phyloP scores from a whole-genome alignment of 2,888 invertebrate genomes.

The Cordilura impudica region DNA sequence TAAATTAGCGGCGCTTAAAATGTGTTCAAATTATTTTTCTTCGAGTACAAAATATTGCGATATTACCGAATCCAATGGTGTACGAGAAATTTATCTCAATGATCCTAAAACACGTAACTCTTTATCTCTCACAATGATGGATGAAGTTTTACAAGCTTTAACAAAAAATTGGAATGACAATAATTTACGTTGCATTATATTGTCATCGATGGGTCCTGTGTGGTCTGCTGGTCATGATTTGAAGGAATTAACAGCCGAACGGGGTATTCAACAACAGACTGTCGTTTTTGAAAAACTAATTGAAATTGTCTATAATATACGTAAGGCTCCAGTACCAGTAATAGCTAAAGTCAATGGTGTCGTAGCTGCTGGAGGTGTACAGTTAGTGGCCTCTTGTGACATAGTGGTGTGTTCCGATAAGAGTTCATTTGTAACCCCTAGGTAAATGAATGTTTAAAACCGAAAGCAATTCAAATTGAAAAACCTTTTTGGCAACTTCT shows the following conservation, averaged over 20 bases:
- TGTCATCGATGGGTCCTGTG: slow-evolving; percentile 87
- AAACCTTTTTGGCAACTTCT: too few relatives aligned
- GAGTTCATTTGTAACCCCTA: slow-evolving; percentile 86
- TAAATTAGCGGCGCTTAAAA: neutral
- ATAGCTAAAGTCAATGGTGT: slow-evolving; percentile 85
- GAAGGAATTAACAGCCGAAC: slow-evolving; percentile 87
- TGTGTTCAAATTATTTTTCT: slow-evolving; percentile 13
- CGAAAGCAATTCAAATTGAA: too few relatives aligned
- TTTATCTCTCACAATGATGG: slow-evolving; percentile 90
- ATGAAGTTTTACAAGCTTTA: slow-evolving; percentile 82
- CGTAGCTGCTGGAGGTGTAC: slow-evolving; percentile 92
- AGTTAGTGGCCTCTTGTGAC: slow-evolving; percentile 95
- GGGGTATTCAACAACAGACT: slow-evolving; percentile 67
- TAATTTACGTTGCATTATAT: slow-evolving; percentile 86
- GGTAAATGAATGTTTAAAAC: slow-evolving; percentile 63
- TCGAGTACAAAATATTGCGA: slow-evolving; percentile 26
- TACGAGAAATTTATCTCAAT: slow-evolving; percentile 80
- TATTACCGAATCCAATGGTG: slow-evolving; percentile 75
- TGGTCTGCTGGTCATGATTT: slow-evolving; percentile 98
- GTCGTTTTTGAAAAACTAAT: slow-evolving; percentile 86
- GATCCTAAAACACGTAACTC: slow-evolving; percentile 87
- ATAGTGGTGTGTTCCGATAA: slow-evolving; percentile 89
- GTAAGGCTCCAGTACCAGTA: slow-evolving; percentile 90
- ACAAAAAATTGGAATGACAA: slow-evolving; percentile 80
- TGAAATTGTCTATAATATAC: slow-evolving; percentile 87